These are phyloP conservation scores for Saccostrea echinata DNA, from an alignment of 1,140 invertebrate species.

Conservation along the genomic window DNA sequence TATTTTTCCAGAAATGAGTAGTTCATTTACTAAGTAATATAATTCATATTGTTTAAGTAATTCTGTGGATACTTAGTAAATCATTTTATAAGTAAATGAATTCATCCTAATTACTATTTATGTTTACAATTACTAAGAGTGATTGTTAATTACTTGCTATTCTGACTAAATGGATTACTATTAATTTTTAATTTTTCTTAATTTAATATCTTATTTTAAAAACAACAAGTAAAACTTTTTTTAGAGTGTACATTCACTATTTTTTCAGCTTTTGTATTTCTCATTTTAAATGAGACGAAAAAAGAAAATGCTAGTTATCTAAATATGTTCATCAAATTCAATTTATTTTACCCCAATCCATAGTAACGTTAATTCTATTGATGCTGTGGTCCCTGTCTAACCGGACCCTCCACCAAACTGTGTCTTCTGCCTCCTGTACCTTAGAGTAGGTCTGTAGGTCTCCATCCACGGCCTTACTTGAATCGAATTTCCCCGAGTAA, in stretches of 20 bases:
- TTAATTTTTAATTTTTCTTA: background rate
- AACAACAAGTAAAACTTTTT: conserved; percentile 7
- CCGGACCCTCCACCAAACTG: background rate
- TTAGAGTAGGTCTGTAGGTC: background rate
- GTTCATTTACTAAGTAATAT: background rate
- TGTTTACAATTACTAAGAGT: background rate
- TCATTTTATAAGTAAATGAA: conserved; percentile 1
- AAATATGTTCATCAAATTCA: no score
- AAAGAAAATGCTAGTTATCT: no score
- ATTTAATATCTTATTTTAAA: background rate
- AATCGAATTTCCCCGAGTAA: background rate
- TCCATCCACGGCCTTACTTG: background rate
- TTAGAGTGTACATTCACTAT: background rate
- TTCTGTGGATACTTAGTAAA: background rate
- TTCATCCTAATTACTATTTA: background rate
- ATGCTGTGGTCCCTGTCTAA: background rate
- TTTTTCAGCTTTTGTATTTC: no score
- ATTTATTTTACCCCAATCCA: background rate
- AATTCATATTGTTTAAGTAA: background rate
- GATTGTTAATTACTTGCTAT: background rate
- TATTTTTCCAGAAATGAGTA: background rate
- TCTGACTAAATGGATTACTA: conserved; percentile 5
- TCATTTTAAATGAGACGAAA: no score
- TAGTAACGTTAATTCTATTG: background rate
- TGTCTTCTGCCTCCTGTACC: background rate